Conservation (phyloP, 2,888 invertebrate genomes). For the Aromia moschata region DNA sequence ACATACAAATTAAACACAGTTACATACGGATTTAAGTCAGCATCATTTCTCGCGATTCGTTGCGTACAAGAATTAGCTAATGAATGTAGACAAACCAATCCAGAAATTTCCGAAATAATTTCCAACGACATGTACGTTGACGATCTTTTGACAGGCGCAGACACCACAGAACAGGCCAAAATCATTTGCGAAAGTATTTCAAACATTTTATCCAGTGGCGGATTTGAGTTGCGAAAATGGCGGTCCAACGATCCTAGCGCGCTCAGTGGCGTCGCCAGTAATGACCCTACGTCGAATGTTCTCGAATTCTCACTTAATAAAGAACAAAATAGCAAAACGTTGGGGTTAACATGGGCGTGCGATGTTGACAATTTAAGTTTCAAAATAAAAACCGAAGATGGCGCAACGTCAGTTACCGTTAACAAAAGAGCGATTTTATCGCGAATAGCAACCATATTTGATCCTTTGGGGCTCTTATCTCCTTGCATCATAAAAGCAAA, state of each 20-base stretch:
- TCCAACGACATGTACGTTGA: background rate
- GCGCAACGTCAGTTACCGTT: too few species aligned
- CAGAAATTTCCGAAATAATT: background rate
- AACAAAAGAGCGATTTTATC: background rate
- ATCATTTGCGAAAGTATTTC: too few species aligned
- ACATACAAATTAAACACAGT: background rate
- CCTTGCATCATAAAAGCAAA: background rate
- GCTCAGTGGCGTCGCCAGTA: too few species aligned
- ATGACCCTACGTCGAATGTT: too few species aligned
- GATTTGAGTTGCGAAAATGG: too few species aligned
- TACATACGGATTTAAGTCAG: background rate
- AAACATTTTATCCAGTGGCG: too few species aligned
- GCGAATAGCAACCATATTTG: background rate
- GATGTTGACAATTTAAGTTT: too few species aligned
- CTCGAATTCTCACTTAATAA: background rate
- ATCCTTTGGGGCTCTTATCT: background rate
- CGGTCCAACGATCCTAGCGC: too few species aligned
- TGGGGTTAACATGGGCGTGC: background rate
- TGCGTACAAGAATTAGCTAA: background rate
- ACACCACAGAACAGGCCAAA: background rate
- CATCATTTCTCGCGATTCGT: background rate
- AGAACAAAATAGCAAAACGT: background rate
- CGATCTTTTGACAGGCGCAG: background rate
- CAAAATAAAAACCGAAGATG: too few species aligned
- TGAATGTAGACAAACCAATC: background rate